Base-by-base conservation (phyloP, 2,113 vertebrate species). In the Nettapus auritus region DNA sequence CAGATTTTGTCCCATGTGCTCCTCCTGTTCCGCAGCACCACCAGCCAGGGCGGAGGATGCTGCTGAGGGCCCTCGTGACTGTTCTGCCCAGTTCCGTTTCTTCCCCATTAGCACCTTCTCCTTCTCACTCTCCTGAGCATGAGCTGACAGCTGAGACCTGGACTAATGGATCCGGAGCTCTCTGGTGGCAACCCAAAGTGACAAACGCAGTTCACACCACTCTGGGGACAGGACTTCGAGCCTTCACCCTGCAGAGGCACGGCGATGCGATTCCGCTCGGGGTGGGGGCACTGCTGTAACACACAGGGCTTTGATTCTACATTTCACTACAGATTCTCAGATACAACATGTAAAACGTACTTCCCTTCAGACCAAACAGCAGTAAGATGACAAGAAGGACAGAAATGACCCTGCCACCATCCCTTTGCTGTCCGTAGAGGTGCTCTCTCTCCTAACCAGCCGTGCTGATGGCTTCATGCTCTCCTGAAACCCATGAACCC, bases 161-260 rank as follows among this genome's bases (percentile, higher is more conserved):
- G 42, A 67, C 40, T 46, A 81, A 18, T 4, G 5, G 59, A 76
- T 48, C 36, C 40, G 46, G n/a, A 0, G 16, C 42, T 74, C 62
- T 29, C 40, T 0, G 4, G n/a, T 34, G 34, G 59, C 20, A 52
- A 22, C 12, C 21, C 15, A 0, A 26, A 44, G 63, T 2, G 26
- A 21, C 56, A 52, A 74, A 38, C 8, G 8, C 59, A 50, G 83
- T 63, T 23, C 19, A 22, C 34, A 36, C 9, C 28, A 26, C 57
- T 52, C 1, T 9, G 57, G 50, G 56, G 46, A 55, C 36, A 40
- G 63, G 52, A 60, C 34, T 23, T 16, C 8, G 7, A 17, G 50
- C 46, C 31, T 13, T 52, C 22, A 18, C 76, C 15, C 46, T 19
- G 31, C 36, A 36, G 44, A 40, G 33, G 21, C 36, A 64, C 10